Conservation (phyloP, 1,140 invertebrate genomes). For the Battus philenor region DNA sequence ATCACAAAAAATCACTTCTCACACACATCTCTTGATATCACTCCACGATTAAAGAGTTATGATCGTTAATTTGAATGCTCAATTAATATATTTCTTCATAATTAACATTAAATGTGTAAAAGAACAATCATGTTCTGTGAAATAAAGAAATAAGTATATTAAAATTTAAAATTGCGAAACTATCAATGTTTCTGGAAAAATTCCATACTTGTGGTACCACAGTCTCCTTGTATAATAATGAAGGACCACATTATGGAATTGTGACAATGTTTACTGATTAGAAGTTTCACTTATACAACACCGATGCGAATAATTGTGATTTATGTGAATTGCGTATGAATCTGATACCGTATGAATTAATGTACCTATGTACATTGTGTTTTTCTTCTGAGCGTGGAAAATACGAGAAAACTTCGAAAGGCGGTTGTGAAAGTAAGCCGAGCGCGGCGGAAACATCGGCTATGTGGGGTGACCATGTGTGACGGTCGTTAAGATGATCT, state of each 20-base stretch:
- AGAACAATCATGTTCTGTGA: too few relatives aligned
- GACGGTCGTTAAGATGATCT: constrained; percentile 19
- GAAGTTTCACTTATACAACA: constrained; percentile 8
- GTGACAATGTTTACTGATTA: not conserved
- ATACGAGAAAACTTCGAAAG: constrained; percentile 50
- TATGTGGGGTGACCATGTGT: constrained; percentile 38
- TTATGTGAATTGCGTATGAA: constrained; percentile 2
- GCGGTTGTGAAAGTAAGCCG: constrained; percentile 48
- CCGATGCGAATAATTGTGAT: not conserved
- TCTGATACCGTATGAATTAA: constrained; percentile 6
- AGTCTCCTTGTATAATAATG: not conserved
- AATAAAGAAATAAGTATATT: too few relatives aligned
- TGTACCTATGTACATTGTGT: constrained; percentile 20
- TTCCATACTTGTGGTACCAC: too few relatives aligned
- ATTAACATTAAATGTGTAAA: too few relatives aligned
- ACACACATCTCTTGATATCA: too few relatives aligned
- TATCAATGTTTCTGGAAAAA: too few relatives aligned
- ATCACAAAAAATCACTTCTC: too few relatives aligned
- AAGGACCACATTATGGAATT: not conserved
- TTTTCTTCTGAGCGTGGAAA: constrained; percentile 37
- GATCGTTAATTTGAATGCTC: too few relatives aligned
- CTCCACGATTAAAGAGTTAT: too few relatives aligned
- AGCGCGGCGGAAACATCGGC: constrained; percentile 31
- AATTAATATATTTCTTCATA: too few relatives aligned
- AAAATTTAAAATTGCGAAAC: too few relatives aligned